phyloP scores from a whole-genome alignment of 53 echinoderm and acorn worm genomes.

The Glandiceps talaboti region DNA sequence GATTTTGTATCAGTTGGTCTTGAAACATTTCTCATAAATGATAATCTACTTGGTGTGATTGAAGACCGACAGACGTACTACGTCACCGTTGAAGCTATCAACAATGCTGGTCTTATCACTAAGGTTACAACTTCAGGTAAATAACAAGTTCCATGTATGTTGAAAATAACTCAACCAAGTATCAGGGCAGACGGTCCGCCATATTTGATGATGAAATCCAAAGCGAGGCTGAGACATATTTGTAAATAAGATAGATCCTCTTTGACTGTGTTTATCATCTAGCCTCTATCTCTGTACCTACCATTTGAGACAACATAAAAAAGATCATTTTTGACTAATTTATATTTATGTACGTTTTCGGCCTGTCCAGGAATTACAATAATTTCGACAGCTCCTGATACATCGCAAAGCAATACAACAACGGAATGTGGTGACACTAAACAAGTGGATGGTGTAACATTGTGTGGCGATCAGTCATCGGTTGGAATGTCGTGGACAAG shows the following conservation, averaged over 20 bases:
- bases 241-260: too few species aligned
- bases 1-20: conserved; percentile 31
- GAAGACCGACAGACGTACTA: conserved; percentile 32
- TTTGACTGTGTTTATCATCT: too few species aligned
- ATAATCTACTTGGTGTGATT: conserved; percentile 13
- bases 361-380: background rate
- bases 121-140: background rate
- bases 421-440: background rate
- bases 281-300: too few species aligned
- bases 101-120: conserved; percentile 35
- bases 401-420: background rate
- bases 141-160: too few species aligned
- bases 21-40: conserved; percentile 14
- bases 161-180: too few species aligned
- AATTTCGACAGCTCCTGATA: background rate
- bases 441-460: background rate
- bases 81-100: conserved; percentile 28
- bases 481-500: background rate
- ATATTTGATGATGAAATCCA: too few species aligned
- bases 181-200: too few species aligned
- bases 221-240: too few species aligned
- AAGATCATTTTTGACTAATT: too few species aligned
- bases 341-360: too few species aligned
- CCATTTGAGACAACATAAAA: too few species aligned
- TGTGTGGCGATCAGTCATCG: background rate